Conservation (phyloP, 2,888 invertebrate genomes). For the Drosophila nr. fundita region DNA sequence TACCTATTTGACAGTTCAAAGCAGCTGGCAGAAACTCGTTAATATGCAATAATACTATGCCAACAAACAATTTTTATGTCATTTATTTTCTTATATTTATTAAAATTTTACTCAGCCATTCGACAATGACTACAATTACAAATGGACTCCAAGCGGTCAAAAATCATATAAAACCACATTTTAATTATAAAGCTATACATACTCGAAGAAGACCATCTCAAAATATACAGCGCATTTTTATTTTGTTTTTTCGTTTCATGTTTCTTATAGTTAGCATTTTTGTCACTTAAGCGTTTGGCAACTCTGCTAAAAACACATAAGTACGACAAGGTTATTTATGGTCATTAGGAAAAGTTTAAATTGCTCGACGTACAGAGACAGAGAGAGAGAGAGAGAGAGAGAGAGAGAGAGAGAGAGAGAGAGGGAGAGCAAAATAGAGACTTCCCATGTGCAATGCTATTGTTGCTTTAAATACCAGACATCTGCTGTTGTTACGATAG, state of each 20-base stretch:
- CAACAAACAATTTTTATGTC: not conserved
- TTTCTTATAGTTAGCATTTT: not conserved
- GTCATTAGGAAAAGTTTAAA: slow-evolving; percentile 66
- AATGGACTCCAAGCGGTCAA: not conserved
- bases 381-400: not conserved
- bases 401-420: not conserved
- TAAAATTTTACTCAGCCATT: not conserved
- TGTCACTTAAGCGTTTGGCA: not conserved
- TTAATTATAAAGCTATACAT: not conserved
- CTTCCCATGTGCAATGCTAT: slow-evolving; percentile 8
- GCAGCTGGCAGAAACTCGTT: slow-evolving; percentile 43
- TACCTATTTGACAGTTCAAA: slow-evolving; percentile 18
- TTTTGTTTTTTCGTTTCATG: not conserved
- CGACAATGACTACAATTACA: not conserved
- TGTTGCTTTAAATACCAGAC: slow-evolving; percentile 3
- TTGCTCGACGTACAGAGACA: slow-evolving; percentile 28
- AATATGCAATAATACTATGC: slow-evolving; percentile 27
- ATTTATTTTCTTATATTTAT: not conserved
- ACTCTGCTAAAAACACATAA: slow-evolving; percentile 42
- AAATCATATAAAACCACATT: not conserved
- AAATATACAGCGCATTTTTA: not conserved
- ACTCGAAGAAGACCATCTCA: not conserved
- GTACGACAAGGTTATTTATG: slow-evolving; percentile 58
- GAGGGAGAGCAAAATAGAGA: not conserved
- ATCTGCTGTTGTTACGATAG: slow-evolving; percentile 32